A percentile compares a stretch with the other conserved stretches of the same genome.
Conservation (phyloP, 1,140 invertebrate species). For the Hypsibius dujardini region DNA sequence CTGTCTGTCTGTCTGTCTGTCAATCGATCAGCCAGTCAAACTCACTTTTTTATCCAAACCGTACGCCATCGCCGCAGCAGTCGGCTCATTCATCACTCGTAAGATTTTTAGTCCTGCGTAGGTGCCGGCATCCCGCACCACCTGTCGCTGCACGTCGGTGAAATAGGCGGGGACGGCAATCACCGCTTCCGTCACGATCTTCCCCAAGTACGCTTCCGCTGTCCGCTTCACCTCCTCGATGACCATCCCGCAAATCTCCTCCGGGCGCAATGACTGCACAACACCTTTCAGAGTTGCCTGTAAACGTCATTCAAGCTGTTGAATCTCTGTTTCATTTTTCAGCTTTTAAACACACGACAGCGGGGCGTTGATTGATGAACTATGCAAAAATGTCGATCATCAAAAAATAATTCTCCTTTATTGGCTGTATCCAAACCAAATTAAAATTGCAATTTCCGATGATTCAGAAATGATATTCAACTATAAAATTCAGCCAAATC, state of each 20-base stretch:
- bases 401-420: too few species aligned
- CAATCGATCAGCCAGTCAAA: not conserved
- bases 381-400: too few species aligned
- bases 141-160: constrained; percentile 51
- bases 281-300: constrained; percentile 30
- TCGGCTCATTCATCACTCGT: constrained; percentile 60
- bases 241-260: constrained; percentile 38
- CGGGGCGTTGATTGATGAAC: too few species aligned
- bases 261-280: constrained; percentile 35
- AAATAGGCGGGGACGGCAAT: constrained; percentile 37
- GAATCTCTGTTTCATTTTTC: too few species aligned
- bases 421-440: too few species aligned
- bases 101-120: constrained; percentile 42
- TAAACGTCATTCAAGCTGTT: not conserved
- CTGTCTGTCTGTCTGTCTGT: too few species aligned
- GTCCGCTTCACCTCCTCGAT: constrained; percentile 33
- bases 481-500: too few species aligned
- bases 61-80: constrained; percentile 62
- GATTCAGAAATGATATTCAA: too few species aligned
- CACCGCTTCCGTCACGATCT: constrained; percentile 25
- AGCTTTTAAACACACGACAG: too few species aligned
- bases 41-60: constrained; percentile 59
- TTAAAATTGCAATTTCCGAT: too few species aligned
- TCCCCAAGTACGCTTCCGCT: constrained; percentile 15
- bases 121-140: constrained; percentile 53